A percentile compares a stretch with the other conserved stretches of the same genome.
These are phyloP conservation scores for Drosophila putrida DNA, from an alignment of 2,888 invertebrate species.

Conservation along the genomic window DNA sequence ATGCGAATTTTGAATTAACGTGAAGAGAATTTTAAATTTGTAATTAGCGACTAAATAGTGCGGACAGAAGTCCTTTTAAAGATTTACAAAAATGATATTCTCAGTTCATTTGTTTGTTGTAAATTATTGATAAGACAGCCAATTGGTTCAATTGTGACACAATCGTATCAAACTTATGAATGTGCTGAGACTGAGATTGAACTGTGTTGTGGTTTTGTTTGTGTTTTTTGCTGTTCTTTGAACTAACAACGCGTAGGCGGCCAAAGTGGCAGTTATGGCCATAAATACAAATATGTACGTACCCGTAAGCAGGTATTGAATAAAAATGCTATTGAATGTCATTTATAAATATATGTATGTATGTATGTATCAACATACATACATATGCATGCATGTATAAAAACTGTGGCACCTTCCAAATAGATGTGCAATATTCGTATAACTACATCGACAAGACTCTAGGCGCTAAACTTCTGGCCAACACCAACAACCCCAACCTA, in stretches of 20 bases:
- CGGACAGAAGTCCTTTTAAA: background rate
- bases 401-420: slow-evolving; percentile 48
- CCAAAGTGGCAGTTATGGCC: slow-evolving; percentile 78
- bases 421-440: slow-evolving; percentile 66
- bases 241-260: slow-evolving; percentile 64
- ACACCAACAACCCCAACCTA: slow-evolving; percentile 52
- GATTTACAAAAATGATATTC: slow-evolving; percentile 10
- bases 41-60: background rate
- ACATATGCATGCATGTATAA: slow-evolving; percentile 30
- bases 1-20: slow-evolving; percentile 27
- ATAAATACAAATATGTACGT: slow-evolving; percentile 78
- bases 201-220: slow-evolving; percentile 31
- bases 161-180: slow-evolving; percentile 29
- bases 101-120: slow-evolving; percentile 3
- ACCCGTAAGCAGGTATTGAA: slow-evolving; percentile 73
- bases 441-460: slow-evolving; percentile 5
- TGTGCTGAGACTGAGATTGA: slow-evolving; percentile 9
- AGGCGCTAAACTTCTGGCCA: slow-evolving; percentile 45
- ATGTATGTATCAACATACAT: background rate
- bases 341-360: slow-evolving; percentile 52
- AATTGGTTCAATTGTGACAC: slow-evolving; percentile 25
- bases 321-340: slow-evolving; percentile 64
- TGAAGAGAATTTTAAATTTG: slow-evolving; percentile 33
- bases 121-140: slow-evolving; percentile 20
- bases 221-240: slow-evolving; percentile 53